Evolutionary conservation across 1,140 invertebrate species (phyloP).

Genomic region (Acyrthosiphon pisum): DNA sequence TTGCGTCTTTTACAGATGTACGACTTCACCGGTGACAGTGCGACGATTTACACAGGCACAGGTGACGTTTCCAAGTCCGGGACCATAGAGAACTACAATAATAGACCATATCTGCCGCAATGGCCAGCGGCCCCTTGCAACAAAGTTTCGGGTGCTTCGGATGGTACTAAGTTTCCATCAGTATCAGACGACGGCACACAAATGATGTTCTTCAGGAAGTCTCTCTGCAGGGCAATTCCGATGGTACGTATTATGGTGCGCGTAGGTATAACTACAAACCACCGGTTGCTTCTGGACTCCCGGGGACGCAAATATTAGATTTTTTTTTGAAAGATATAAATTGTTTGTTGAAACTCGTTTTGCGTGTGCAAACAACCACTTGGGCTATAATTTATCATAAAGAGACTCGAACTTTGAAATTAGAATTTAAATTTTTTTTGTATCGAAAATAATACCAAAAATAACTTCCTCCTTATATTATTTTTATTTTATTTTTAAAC

Average conservation of each 20-base stretch:
- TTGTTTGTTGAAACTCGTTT: neutral
- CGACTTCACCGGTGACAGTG: slow-evolving; percentile 79
- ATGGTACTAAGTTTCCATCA: slow-evolving; percentile 83
- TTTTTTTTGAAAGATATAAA: neutral
- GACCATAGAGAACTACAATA: slow-evolving; percentile 78
- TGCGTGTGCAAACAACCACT: neutral
- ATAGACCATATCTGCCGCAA: slow-evolving; percentile 74
- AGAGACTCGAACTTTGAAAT: neutral
- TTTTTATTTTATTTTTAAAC: too few species aligned
- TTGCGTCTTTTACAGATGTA: slow-evolving; percentile 74
- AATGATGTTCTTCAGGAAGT: slow-evolving; percentile 78
- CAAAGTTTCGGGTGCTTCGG: slow-evolving; percentile 78
- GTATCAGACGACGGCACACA: slow-evolving; percentile 73
- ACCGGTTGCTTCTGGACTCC: neutral
- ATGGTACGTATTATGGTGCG: slow-evolving; percentile 68
- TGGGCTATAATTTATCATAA: neutral
- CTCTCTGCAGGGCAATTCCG: slow-evolving; percentile 77
- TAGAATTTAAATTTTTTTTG: too few species aligned
- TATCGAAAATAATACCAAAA: too few species aligned
- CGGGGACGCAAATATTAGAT: neutral
- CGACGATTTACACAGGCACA: slow-evolving; percentile 80
- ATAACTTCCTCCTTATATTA: too few species aligned
- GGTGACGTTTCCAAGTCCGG: slow-evolving; percentile 70
- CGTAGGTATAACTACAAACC: neutral
- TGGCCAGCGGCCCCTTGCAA: slow-evolving; percentile 78